These are phyloP conservation scores for Cephus pulcher DNA, from an alignment of 2,888 invertebrate species.

Conservation along the genomic window DNA sequence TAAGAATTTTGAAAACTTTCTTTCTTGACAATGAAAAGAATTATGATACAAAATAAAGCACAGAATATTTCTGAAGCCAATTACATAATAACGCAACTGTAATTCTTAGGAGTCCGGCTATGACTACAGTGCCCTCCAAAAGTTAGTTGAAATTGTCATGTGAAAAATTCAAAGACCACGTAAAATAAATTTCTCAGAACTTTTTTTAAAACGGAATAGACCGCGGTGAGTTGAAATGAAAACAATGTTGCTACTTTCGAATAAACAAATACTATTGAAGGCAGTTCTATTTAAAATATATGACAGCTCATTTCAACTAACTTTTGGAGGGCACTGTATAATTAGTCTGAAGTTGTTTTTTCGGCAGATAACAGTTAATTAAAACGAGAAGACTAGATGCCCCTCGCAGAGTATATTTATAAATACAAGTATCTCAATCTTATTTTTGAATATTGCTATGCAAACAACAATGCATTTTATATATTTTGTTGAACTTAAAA, in stretches of 20 bases:
- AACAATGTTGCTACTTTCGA: too few relatives aligned
- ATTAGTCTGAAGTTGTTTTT: background rate
- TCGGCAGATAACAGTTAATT: background rate
- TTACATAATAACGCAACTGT: background rate
- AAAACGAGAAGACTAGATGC: background rate
- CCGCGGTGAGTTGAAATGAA: too few relatives aligned
- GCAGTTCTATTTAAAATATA: too few relatives aligned
- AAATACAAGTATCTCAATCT: background rate
- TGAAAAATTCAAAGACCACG: too few relatives aligned
- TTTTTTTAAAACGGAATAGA: too few relatives aligned
- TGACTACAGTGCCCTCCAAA: background rate
- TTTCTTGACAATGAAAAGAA: background rate
- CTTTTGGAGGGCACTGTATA: background rate
- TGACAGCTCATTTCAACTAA: too few relatives aligned
- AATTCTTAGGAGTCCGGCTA: background rate
- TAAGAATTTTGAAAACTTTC: background rate
- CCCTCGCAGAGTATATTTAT: background rate
- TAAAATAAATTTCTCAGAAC: too few relatives aligned
- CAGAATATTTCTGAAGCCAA: background rate
- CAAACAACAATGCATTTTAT: background rate
- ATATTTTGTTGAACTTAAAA: background rate
- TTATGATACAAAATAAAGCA: background rate
- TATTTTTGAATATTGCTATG: background rate
- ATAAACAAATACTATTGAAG: too few relatives aligned
- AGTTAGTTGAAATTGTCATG: too few relatives aligned